A percentile compares a stretch with the other conserved stretches of the same genome.
These are phyloP conservation scores for Malthinus seriepunctatus DNA, from an alignment of 2,888 invertebrate genomes.

Conservation along the genomic window DNA sequence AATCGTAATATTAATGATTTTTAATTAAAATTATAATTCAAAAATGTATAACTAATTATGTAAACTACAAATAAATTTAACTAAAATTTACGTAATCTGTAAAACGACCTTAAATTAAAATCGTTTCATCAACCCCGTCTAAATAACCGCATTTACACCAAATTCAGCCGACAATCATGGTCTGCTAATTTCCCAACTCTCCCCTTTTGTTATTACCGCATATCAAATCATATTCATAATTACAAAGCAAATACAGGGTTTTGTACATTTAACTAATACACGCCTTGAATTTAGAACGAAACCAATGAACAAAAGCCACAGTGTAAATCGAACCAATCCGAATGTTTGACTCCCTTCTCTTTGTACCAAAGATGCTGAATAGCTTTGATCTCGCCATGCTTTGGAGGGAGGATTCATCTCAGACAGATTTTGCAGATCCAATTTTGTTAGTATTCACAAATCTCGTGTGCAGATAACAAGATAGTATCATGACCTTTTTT, in stretches of 20 bases:
- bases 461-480: conserved; percentile 35
- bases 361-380: conserved; percentile 37
- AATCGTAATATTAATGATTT: too few species aligned
- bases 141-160: conserved; percentile 52
- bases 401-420: conserved; percentile 33
- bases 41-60: conserved; percentile 1
- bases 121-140: conserved; percentile 52
- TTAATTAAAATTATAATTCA: too few species aligned
- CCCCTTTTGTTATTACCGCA: conserved; percentile 53
- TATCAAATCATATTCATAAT: conserved; percentile 57
- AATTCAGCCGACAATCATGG: conserved; percentile 52
- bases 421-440: conserved; percentile 38
- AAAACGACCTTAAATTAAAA: conserved; percentile 48
- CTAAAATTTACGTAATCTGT: conserved; percentile 8
- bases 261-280: conserved; percentile 36
- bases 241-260: conserved; percentile 53
- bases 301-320: conserved; percentile 31
- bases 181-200: conserved; percentile 52
- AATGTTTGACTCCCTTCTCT: conserved; percentile 31
- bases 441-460: conserved; percentile 40
- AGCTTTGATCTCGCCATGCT: conserved; percentile 38
- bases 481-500: conserved; percentile 9
- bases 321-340: conserved; percentile 37
- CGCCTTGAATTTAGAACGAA: conserved; percentile 32
- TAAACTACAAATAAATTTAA: conserved; percentile 6